Evolutionary conservation across 2,888 invertebrate species (phyloP), one percentile per base, ranked within the genome.

Genomic region (Marasmarcha lunaedactyla): DNA sequence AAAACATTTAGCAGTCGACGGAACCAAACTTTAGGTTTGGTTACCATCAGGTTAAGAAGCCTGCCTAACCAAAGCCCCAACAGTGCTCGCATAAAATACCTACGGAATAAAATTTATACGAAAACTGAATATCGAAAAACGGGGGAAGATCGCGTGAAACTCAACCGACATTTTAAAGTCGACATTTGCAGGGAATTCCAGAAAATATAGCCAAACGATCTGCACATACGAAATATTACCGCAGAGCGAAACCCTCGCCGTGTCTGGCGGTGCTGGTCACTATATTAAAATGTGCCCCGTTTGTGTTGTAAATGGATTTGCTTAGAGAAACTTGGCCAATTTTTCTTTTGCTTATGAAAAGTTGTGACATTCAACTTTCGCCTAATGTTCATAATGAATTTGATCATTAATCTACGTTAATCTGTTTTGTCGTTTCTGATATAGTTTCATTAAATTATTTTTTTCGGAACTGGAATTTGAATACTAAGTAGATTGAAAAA

Each of bases 101-200:
- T n/a, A n/a, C n/a, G n/a, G n/a, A n/a, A n/a, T n/a, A n/a, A 60
- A 61, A 59, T 64, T 64, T 52, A 63, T 54, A 62, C 68, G 71
- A 74, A 72, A 76, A 71, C 66, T 66, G 63, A 70, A 66, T 66
- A 70, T 76, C 65, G 63, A 74, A 74, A 74, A 71, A 71, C 64
- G 63, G 65, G 66, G 53, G 63, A 67, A 60, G 59, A 63, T 73
- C 70, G 72, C 73, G 72, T 78, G 74, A 74, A 78, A 70, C 64
- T 69, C 64, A 70, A 65, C 71, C 71, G 70, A 65, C 63, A 56
- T 55, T 62, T 63, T 46, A 64, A 60, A 55, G 60, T 63, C 71
- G 64, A 67, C 66, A 63, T 11, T 10, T 11, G 10, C 30, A 11
- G n/a, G 9, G 25, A 5, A 25, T 6, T 6, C 25, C 25, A 25